These are phyloP conservation scores for Odontomachus brunneus DNA, from an alignment of 1,140 invertebrate species.

Conservation along the genomic window DNA sequence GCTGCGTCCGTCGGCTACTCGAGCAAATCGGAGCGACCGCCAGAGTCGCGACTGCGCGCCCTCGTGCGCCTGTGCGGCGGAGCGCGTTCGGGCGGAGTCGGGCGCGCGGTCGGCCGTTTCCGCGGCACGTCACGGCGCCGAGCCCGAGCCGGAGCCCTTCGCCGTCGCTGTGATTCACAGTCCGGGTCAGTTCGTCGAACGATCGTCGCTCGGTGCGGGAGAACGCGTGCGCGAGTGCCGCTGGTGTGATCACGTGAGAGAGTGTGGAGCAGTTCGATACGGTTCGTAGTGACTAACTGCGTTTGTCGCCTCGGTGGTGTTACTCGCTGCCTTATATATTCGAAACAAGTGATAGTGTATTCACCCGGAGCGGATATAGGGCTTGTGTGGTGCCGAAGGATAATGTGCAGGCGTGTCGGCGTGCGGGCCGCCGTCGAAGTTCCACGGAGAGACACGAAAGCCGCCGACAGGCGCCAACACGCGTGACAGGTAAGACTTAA, in stretches of 20 bases:
- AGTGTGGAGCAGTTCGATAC: conserved; percentile 66
- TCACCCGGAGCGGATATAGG: conserved; percentile 5
- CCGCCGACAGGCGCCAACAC: conserved; percentile 63
- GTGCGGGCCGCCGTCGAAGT: conserved; percentile 57
- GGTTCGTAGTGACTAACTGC: conserved; percentile 41
- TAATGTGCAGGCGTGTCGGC: conserved; percentile 70
- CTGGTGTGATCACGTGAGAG: conserved; percentile 70
- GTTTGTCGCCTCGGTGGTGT: conserved; percentile 25
- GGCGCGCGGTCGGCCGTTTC: background rate
- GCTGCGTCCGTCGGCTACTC: conserved; percentile 51
- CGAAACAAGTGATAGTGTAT: conserved; percentile 56
- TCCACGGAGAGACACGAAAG: conserved; percentile 67
- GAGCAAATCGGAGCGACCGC: conserved; percentile 8
- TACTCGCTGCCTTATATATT: background rate
- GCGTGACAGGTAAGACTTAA: conserved; percentile 74
- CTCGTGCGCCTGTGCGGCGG: conserved; percentile 31
- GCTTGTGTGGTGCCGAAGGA: conserved; percentile 45
- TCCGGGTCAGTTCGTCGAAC: conserved; percentile 72
- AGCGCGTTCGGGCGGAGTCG: conserved; percentile 1
- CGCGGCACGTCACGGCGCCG: conserved; percentile 31
- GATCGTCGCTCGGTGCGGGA: conserved; percentile 61
- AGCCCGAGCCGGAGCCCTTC: conserved; percentile 42
- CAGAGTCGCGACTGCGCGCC: conserved; percentile 52
- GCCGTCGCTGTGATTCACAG: conserved; percentile 70
- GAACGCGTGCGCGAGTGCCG: conserved; percentile 70